These are phyloP conservation scores for Phylloscopus whistleri DNA, from an alignment of 2,113 vertebrate genomes.

Conservation along the genomic window DNA sequence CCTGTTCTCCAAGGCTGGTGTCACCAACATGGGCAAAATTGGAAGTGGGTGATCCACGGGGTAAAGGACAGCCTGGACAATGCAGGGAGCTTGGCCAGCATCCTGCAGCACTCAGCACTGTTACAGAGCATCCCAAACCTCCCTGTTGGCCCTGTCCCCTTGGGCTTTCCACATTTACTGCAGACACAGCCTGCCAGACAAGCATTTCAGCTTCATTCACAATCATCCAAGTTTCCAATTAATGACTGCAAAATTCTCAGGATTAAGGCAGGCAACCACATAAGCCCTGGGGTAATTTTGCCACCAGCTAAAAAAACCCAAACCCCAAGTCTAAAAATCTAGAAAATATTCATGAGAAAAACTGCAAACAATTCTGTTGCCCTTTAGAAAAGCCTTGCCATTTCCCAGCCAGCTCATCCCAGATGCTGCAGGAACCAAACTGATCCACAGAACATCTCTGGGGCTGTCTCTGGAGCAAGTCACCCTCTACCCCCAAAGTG, in stretches of 20 bases:
- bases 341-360: conserved; percentile 8
- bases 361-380: neutral
- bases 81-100: neutral
- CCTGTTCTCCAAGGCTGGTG: neutral
- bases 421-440: neutral
- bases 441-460: neutral
- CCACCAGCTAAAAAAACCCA: neutral
- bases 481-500: neutral
- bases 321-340: neutral
- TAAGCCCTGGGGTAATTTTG: neutral
- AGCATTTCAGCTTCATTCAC: neutral
- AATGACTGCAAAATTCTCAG: neutral
- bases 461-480: neutral
- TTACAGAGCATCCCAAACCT: neutral
- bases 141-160: neutral
- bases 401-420: neutral
- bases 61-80: neutral
- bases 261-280: neutral
- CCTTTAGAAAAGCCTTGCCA: neutral
- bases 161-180: neutral
- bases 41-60: neutral
- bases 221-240: neutral
- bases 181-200: neutral
- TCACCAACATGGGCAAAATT: neutral
- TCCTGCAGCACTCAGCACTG: neutral